These are phyloP conservation scores for Henicopernis longicauda DNA, from an alignment of 2,113 vertebrate genomes.

Conservation along the genomic window DNA sequence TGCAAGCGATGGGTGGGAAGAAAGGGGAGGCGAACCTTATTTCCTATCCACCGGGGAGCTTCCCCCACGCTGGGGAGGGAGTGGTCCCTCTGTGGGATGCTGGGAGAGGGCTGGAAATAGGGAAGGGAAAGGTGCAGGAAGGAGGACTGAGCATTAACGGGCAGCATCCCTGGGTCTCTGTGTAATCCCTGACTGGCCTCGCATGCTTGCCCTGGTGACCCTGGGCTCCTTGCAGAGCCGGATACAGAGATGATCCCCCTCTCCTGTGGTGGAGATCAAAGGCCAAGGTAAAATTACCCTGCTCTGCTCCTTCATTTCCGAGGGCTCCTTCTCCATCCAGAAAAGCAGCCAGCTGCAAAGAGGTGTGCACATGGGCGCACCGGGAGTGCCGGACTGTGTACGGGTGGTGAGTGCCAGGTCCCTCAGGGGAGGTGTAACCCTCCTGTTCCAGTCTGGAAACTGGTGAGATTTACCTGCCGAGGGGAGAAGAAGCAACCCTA, in stretches of 20 bases:
- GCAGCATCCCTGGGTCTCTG: neutral
- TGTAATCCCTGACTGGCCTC: conserved; percentile 36
- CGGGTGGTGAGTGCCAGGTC: fast-evolving
- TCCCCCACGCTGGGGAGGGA: neutral
- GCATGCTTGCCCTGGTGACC: conserved; percentile 31
- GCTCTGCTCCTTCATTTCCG: neutral
- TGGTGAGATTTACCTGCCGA: neutral
- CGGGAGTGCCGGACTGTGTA: fast-evolving
- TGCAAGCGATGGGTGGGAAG: neutral
- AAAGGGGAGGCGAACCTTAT: neutral
- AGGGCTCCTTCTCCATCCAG: neutral
- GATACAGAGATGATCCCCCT: conserved; percentile 60
- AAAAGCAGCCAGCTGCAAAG: neutral
- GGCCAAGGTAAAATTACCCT: conserved; percentile 55
- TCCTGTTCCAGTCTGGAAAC: neutral
- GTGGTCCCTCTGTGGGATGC: neutral
- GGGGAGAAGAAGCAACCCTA: neutral
- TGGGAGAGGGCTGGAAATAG: neutral
- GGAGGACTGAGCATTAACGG: neutral
- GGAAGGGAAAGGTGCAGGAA: conserved; percentile 11
- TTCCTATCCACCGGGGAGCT: neutral
- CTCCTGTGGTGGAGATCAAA: conserved; percentile 47
- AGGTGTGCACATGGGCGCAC: fast-evolving
- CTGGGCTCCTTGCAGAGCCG: conserved; percentile 45
- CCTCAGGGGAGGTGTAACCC: neutral